Evolutionary conservation across 2,113 vertebrate species (phyloP), one percentile per base, ranked within the genome.

Genomic region (Gopherus flavomarginatus): DNA sequence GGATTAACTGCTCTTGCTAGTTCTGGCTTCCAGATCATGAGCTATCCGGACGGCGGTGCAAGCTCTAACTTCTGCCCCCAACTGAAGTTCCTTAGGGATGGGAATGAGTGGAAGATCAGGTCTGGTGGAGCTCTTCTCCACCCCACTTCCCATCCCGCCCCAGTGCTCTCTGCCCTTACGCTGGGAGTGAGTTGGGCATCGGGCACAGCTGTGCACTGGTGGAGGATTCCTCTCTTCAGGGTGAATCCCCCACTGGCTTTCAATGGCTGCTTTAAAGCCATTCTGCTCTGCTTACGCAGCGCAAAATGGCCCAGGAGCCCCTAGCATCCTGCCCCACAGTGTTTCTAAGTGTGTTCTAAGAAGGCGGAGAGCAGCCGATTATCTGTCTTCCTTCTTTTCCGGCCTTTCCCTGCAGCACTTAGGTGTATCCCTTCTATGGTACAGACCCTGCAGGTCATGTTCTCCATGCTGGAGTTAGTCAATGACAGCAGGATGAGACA

Each of bases 351-450:
- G 31, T 19, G 16, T 17, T n/a, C 16, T n/a, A 69, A 69, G 65
- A 38, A n/a, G 65, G 57, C 10, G 2, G 26, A 12, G 10, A 59
- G 26, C 26, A 29, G 35, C 35, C 9, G 8, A 69, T 8, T n/a
- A 8, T 69, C 35, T 69, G 35, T 69, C 56, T 47, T 57, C 86
- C 27, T 78, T 50, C 44, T 78, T 6, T 78, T 6, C 3, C 7
- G 1, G 42, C 27, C 22, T 44, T 35, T 92, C 90, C 13, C 29
- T 42, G 62, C 86, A 97, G 97, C 94, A 9, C 93, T 94, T 6
- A 93, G 96, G 89, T 95, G 86, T 13, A 96, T 96, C 2, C 96
- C 96, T 29, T 97, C 97, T 93, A 94, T 97, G 97, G 92, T 90
- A 92, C 95, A 96, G 95, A 97, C 87, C 2, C 82, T 97, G 83